Evolutionary conservation across 1,140 invertebrate genomes (phyloP).

Genomic region (Mycetomoellerius zeteki): DNA sequence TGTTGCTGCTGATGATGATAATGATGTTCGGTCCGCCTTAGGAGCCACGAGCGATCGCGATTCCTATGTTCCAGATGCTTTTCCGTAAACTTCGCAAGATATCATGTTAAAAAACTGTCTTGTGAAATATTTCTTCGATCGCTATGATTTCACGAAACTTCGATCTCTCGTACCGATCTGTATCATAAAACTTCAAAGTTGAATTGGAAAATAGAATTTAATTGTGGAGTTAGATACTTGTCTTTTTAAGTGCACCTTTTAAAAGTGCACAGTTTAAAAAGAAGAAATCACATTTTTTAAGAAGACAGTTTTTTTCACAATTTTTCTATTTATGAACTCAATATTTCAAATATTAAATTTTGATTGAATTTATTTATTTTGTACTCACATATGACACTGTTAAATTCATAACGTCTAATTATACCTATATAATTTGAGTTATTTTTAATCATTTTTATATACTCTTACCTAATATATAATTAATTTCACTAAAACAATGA

Average conservation of each 20-base stretch:
- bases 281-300: background rate
- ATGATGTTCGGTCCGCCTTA: conserved; percentile 6
- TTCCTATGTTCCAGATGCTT: conserved; percentile 8
- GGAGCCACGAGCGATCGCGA: background rate
- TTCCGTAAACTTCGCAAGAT: conserved; percentile 21
- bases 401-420: too few species aligned
- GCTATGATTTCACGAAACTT: background rate
- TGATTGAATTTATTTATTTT: background rate
- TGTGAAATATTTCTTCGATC: background rate
- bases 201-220: background rate
- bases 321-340: background rate
- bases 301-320: background rate
- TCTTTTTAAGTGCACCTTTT: background rate
- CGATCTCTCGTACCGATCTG: background rate
- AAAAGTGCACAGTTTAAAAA: background rate
- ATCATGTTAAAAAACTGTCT: background rate
- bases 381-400: too few species aligned
- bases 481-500: too few species aligned
- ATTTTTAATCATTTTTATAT: too few species aligned
- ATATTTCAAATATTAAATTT: conserved; percentile 12
- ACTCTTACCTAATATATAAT: too few species aligned
- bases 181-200: background rate
- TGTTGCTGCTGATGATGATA: background rate
- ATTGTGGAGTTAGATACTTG: background rate
- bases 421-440: too few species aligned